These are phyloP conservation scores for Sciurus vulgaris DNA, from an alignment of 2,797 vertebrate genomes.

Conservation along the genomic window DNA sequence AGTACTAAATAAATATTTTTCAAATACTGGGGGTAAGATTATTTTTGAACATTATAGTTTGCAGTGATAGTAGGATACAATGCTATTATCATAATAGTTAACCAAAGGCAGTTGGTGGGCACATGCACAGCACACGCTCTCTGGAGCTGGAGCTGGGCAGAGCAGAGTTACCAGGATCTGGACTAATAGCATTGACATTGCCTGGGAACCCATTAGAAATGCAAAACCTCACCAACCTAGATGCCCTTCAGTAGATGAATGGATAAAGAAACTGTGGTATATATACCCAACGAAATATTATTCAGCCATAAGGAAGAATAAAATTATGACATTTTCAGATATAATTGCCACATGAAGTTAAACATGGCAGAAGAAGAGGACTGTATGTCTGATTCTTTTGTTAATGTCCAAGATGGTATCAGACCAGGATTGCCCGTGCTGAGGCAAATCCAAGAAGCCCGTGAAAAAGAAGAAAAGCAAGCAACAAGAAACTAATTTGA, in stretches of 20 bases:
- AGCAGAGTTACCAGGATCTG: not conserved
- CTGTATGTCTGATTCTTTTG: constrained; percentile 97
- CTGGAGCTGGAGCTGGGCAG: too few species aligned
- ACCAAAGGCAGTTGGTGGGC: too few species aligned
- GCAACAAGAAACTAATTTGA: constrained; percentile 92
- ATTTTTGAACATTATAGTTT: not conserved
- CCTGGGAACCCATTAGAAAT: not conserved
- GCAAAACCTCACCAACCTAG: not conserved
- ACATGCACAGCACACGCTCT: too few species aligned
- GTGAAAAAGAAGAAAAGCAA: constrained; percentile 91
- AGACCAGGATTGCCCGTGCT: constrained; percentile 95
- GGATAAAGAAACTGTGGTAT: too few species aligned
- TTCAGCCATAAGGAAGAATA: too few species aligned
- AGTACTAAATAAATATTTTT: not conserved
- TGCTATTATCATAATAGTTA: not conserved
- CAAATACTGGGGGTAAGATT: not conserved
- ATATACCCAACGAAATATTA: too few species aligned
- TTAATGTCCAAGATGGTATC: constrained; percentile 90
- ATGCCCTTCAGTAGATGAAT: too few species aligned
- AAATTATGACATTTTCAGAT: too few species aligned
- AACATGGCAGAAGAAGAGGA: constrained; percentile 89
- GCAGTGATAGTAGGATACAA: not conserved
- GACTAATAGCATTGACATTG: not conserved
- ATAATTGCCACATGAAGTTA: too few species aligned
- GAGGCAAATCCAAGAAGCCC: constrained; percentile 91